Base-by-base conservation (phyloP, 2,113 vertebrate species). In the Circaetus cinerascens region DNA sequence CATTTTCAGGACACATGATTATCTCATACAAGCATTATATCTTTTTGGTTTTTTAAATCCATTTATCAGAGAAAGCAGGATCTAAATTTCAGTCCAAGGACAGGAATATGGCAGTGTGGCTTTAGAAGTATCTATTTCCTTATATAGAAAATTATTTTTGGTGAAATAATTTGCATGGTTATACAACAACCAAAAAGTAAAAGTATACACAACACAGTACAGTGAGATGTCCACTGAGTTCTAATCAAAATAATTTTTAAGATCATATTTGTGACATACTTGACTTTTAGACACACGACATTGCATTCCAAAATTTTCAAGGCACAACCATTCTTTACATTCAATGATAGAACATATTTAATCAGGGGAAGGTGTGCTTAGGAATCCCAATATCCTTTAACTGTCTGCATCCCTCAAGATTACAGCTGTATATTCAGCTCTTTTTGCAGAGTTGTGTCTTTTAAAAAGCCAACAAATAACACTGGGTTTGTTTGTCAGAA, bases 401-500 rank as follows among this genome's bases (percentile, higher is more conserved):
- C 15, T 68, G 13, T 55, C 38, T 56, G 11, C 38, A 57, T 63
- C 5, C 13, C 7, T 63, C 48, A 74, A 46, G 38, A 34, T 46
- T 41, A 79, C 10, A 74, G 40, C 13, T 64, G 30, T 41, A 46
- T 11, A 34, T 53, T 41, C 17, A 48, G 8, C 10, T 75, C 30
- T 69, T 53, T 79, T 41, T 59, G 15, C 21, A 32, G 7, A 25
- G 20, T 14, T 26, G 2, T 51, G 10, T 32, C 21, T 63, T 73
- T 53, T 23, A 45, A 73, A 73, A 73, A 63, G 10, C 13, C 16
- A 59, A 12, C 5, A 75, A 75, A 64, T 16, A 36, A 14, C 10
- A n/a, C 7, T 36, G 21, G 3, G 30, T 2, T 1, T 1, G 0
- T 2, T n/a, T 29, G 7, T 2, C 17, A 63, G 17, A 83, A 67